phyloP scores from a whole-genome alignment of 2,797 vertebrate species.

The Odontamblyopus lacepedii region DNA sequence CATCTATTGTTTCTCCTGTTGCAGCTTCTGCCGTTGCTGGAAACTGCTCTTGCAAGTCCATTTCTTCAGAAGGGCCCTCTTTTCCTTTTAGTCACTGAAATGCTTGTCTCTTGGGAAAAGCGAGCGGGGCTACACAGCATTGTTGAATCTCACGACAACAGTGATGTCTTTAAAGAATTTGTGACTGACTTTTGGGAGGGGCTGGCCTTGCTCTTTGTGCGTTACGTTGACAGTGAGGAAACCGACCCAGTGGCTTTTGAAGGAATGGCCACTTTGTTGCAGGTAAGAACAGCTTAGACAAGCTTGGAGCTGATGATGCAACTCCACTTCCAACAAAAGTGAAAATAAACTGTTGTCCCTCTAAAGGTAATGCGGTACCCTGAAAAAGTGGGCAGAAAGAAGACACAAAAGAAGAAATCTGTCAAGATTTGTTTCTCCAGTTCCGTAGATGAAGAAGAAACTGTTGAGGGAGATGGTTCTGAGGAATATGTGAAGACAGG shows the following conservation, averaged over 20 bases:
- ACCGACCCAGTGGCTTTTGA: conserved; percentile 78
- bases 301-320: not conserved
- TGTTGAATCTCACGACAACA: conserved; percentile 32
- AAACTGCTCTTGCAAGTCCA: conserved; percentile 78
- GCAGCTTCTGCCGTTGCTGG: conserved; percentile 87
- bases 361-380: conserved; percentile 86
- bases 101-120: conserved; percentile 89
- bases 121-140: conserved; percentile 68
- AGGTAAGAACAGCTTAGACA: conserved; percentile 54
- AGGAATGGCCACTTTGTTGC: conserved; percentile 84
- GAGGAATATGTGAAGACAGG: conserved; percentile 34
- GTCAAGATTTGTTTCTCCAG: conserved; percentile 84
- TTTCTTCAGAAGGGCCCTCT: conserved; percentile 86
- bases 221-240: conserved; percentile 75
- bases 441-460: conserved; percentile 63
- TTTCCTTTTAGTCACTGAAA: conserved; percentile 85
- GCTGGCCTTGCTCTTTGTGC: conserved; percentile 80
- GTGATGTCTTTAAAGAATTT: conserved; percentile 76
- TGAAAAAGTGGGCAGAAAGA: conserved; percentile 51
- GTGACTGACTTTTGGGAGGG: conserved; percentile 87
- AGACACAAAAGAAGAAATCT: conserved; percentile 76
- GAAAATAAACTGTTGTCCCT: conserved; percentile 43
- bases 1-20: conserved; percentile 24
- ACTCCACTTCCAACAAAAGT: not conserved
- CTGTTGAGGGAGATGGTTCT: conserved; percentile 47